Percentiles rank a stretch among this genome's conserved stretches.
Conservation (phyloP, 2,888 invertebrate species). For the Brachyopa scutellaris region DNA sequence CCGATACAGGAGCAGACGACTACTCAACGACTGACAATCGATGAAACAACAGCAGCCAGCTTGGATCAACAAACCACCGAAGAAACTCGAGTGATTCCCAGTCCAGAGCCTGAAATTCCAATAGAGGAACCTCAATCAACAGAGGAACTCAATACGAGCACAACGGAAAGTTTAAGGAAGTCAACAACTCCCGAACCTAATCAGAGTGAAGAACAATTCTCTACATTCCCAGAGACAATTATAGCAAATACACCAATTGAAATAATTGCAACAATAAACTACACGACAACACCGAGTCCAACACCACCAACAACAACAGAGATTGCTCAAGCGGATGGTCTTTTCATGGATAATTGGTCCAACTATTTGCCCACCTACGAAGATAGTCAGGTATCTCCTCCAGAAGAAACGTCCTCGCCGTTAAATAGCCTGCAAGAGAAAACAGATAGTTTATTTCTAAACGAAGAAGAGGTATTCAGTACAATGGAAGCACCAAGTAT, state of each 20-base stretch:
- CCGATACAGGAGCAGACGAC: slow-evolving; percentile 42
- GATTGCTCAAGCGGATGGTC: background rate
- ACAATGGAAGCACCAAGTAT: background rate
- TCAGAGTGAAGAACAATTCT: background rate
- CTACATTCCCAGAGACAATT: background rate
- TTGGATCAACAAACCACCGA: background rate
- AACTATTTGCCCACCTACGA: background rate
- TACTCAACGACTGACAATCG: slow-evolving; percentile 26
- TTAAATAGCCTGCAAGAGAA: slow-evolving; percentile 1
- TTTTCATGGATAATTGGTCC: slow-evolving; percentile 47
- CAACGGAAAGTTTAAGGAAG: background rate
- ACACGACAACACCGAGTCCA: background rate
- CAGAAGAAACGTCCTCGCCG: background rate
- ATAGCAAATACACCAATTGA: background rate
- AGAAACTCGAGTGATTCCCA: background rate
- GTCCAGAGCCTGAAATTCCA: background rate
- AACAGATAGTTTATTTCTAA: slow-evolving; percentile 30
- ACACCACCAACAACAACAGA: background rate
- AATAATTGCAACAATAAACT: background rate
- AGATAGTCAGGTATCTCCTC: background rate
- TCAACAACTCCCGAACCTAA: background rate
- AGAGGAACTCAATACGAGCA: background rate
- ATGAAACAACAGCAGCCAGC: background rate
- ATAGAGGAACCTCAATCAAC: background rate
- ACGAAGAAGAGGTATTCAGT: slow-evolving; percentile 16